Evolutionary conservation across 2,888 invertebrate species (phyloP).

Genomic region (Andrena bucephala): DNA sequence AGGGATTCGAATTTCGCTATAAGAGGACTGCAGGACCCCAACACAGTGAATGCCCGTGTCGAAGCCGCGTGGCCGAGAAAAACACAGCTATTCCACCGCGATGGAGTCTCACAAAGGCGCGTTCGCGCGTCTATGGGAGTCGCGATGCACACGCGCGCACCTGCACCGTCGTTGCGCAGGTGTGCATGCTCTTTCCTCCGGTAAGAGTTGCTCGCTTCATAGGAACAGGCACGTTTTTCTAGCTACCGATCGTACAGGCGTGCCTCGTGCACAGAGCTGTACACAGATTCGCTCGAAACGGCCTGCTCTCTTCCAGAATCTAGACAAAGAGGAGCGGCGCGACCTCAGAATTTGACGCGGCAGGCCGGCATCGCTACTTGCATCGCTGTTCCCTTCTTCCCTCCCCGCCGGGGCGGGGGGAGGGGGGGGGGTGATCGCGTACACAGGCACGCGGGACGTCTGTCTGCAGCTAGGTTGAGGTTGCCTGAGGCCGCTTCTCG

Average conservation of each 20-base stretch:
- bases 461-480: conserved; percentile 63
- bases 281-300: not conserved
- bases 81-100: too few relatives aligned
- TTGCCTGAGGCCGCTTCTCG: conserved; percentile 71
- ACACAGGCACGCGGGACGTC: conserved; percentile 27
- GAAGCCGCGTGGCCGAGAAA: too few relatives aligned
- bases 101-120: conserved; percentile 10
- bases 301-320: not conserved
- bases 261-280: not conserved
- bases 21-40: too few relatives aligned
- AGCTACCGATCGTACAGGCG: too few relatives aligned
- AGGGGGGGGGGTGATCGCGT: not conserved
- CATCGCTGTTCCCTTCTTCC: conserved; percentile 17
- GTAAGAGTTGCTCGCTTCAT: conserved; percentile 12
- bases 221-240: conserved; percentile 35
- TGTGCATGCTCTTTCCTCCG: conserved; percentile 39
- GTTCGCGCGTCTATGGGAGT: conserved; percentile 10
- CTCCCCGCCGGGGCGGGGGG: not conserved
- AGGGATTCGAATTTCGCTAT: too few relatives aligned
- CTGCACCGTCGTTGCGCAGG: conserved; percentile 47
- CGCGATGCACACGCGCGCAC: conserved; percentile 30
- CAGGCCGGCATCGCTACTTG: not conserved
- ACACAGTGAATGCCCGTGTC: too few relatives aligned
- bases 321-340: not conserved
- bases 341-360: not conserved